Evolutionary conservation across 2,888 invertebrate species (phyloP), one percentile per base, ranked within the genome.

Genomic region (Microplitis manilae): DNA sequence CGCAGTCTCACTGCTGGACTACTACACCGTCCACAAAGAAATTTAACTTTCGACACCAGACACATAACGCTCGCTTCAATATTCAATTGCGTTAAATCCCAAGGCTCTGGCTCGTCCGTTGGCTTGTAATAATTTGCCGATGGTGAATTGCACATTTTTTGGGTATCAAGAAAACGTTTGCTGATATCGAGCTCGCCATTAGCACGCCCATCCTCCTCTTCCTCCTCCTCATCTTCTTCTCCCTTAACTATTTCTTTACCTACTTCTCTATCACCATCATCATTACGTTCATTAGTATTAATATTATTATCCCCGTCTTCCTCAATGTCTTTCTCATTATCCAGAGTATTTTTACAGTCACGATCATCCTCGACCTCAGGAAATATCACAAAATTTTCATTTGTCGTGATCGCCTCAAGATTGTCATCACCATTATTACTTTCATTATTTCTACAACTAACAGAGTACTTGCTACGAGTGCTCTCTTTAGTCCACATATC

Each of bases 21-120:
- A 17, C 94, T 94, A 84, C 94, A 94, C 65, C 94, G 91, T 0
- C 94, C 94, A 86, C 95, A 95, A 5, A 96, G 90, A 88, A 95
- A 95, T 86, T 96, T 96, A 0, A 95, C 94, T 90, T 96, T 96
- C 83, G 95, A 95, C 38, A 95, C 94, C 80, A 96, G 91, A 88
- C 96, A 96, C 93, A 96, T 95, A 6, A 96, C 94, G 85, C 96
- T 95, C 0, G 96, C 96, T 90, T 96, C 96, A 73, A 96, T 95
- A 87, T 97, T 97, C 61, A 96, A 90, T 84, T 96, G 94, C 0
- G 96, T 96, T 78, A 97, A 91, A 88, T 96, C 96, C 93, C 95
- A 94, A 0, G 96, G 96, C 86, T 96, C 96, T 0, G 95, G 95
- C 85, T 95, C 95, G 85, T 95, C 95, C 0, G 94, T 94, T 0